Evolutionary conservation across 2,113 vertebrate species (phyloP).

Genomic region (Glaucidium brasilianum): DNA sequence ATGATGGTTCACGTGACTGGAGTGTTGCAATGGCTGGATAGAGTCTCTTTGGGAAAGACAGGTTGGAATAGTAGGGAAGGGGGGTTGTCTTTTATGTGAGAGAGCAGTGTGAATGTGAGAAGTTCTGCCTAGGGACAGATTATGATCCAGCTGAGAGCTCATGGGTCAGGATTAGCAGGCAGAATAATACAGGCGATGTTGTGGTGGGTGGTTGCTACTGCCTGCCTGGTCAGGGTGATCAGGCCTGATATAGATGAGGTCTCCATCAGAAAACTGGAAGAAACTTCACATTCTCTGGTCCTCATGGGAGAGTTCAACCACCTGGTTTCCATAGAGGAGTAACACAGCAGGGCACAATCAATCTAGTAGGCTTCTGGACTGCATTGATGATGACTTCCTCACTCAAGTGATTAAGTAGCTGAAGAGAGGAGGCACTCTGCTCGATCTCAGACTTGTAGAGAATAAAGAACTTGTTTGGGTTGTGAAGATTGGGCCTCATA

Average conservation of each 20-base stretch:
- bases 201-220: neutral
- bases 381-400: neutral
- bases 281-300: neutral
- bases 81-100: neutral
- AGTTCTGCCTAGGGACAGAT: neutral
- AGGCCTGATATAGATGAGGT: neutral
- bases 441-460: neutral
- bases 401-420: neutral
- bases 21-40: neutral
- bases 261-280: neutral
- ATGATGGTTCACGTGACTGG: neutral
- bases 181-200: neutral
- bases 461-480: neutral
- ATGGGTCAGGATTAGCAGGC: neutral
- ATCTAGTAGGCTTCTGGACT: neutral
- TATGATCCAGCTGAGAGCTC: neutral
- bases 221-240: neutral
- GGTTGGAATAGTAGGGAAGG: no score
- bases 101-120: neutral
- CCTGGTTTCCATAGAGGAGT: neutral
- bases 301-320: neutral
- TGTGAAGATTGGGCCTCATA: neutral
- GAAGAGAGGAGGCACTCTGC: neutral
- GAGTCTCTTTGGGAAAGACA: neutral
- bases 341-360: neutral